Percentiles rank a stretch among this genome's conserved stretches.
These are phyloP conservation scores for Gambelia wislizenii DNA, from an alignment of 2,797 vertebrate species.

Conservation along the genomic window DNA sequence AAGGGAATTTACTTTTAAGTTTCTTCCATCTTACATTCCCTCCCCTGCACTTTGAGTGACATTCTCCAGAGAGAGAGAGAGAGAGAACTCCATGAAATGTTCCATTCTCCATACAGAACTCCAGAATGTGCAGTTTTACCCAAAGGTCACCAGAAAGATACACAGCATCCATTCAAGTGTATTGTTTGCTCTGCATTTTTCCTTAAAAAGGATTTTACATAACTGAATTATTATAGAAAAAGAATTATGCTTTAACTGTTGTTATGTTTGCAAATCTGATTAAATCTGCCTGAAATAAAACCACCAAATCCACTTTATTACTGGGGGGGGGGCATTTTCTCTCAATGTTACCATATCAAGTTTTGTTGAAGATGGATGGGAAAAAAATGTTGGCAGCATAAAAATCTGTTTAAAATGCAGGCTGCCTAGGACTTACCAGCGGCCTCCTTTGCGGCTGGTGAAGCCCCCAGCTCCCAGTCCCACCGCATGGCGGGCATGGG, in stretches of 20 bases:
- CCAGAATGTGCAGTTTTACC: conserved; percentile 13
- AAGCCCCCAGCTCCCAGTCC: too few relatives aligned
- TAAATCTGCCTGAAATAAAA: conserved; percentile 43
- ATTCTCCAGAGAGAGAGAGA: neutral
- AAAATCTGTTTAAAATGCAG: neutral
- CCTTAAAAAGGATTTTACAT: conserved; percentile 46
- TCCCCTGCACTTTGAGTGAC: neutral
- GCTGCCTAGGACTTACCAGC: too few relatives aligned
- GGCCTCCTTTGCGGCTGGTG: too few relatives aligned
- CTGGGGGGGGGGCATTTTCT: conserved; percentile 4
- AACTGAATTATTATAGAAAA: conserved; percentile 60
- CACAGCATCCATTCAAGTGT: conserved; percentile 23
- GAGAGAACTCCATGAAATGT: neutral
- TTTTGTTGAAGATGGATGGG: conserved; percentile 3
- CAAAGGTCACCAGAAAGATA: conserved; percentile 33
- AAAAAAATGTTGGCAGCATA: neutral
- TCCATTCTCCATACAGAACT: neutral
- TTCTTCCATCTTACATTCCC: neutral
- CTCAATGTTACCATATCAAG: conserved; percentile 12
- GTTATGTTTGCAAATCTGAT: conserved; percentile 33
- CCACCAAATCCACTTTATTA: neutral
- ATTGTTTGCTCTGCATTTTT: conserved; percentile 10
- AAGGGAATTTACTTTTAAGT: neutral
- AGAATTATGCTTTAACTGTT: neutral
- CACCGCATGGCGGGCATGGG: too few relatives aligned